Evolutionary conservation across 2,797 vertebrate species (phyloP), one percentile per base, ranked within the genome.

Genomic region (Onychomys arenicola): DNA sequence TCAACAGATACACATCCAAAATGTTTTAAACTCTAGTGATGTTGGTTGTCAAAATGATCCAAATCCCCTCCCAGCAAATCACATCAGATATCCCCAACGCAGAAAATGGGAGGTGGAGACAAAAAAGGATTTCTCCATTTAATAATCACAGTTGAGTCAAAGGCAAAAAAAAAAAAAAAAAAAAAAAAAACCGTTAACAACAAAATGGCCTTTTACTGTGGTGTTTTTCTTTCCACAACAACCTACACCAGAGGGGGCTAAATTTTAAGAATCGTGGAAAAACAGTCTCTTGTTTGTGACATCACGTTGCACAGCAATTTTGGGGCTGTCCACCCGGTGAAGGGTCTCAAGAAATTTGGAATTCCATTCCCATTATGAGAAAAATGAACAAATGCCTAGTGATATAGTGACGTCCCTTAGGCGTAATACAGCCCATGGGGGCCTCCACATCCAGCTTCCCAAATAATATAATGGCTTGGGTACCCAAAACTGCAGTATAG

Each of bases 221-320:
- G 32, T 94, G 95, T 25, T 95, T 97, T 89, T 91, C 89, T 95
- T 95, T 89, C 95, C 83, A 92, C 84, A 93, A 95, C 82, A 93
- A 61, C 90, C 85, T 86, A 96, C 94, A 93, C 82, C 92, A 78
- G 88, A 78, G 63, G 89, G 71, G 92, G 75, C 97, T 91, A 92
- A 90, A 89, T 93, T 95, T 94, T 96, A 95, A 96, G 96, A 86
- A 92, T 17, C 59, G 80, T 52, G 92, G 77, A 87, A 96, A 96
- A 96, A 87, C 55, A 57, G 96, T 69, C 84, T 93, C 91, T 84
- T 65, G 80, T 97, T 92, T 96, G 95, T 96, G 94, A 97, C 98
- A 97, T 94, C 97, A 94, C 94, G 94, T 89, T 96, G 75, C 57
- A 96, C 88, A 90, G 82, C 97, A 83, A 94, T 92, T 87, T 67